Evolutionary conservation across 2,888 invertebrate genomes (phyloP), one percentile per base, ranked within the genome.

Genomic region (Drosophila subsilvestris): DNA sequence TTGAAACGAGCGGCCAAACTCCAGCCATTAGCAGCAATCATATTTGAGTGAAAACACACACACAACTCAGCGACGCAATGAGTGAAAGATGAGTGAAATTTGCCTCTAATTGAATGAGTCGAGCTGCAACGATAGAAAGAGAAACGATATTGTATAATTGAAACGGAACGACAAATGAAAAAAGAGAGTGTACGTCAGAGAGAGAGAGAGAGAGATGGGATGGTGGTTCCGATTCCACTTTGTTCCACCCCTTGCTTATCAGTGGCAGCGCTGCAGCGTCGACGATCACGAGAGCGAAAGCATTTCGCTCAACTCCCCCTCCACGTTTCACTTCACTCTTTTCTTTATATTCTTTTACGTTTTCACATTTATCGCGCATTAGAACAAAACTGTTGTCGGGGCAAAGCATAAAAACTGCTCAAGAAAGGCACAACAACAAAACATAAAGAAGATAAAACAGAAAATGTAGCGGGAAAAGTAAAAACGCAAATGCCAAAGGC

Each of bases 241-340:
- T 55, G 67, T 55, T 37, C 43, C n/a, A n/a, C n/a, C 12, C 45
- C 56, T n/a, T 18, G 56, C 83, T 82, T 88, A 82, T 88, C 81
- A 86, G 62, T 56, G 62, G 70, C 69, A 51, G 12, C 44, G 65
- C 50, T 20, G 57, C 78, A 62, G 29, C 53, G 63, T n/a, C 59
- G 63, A 53, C 63, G 53, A 17, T 12, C 56, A 63, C 17, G 32
- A 32, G 56, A 73, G 58, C 20, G 73, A 67, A 66, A 73, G 10
- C 51, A 67, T 63, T 20, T 25, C 25, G 8, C 18, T 59, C 20
- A 25, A 32, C 8, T 29, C 50, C 18, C 10, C 17, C 22, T 54
- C 17, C 5, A 5, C 25, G 25, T 17, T 8, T 68, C 12, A 9
- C 27, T 8, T 68, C 12, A 9, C 27, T 48, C 56, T 55, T 44